Conservation (phyloP, 2,888 invertebrate genomes). For the Rapana venosa region DNA sequence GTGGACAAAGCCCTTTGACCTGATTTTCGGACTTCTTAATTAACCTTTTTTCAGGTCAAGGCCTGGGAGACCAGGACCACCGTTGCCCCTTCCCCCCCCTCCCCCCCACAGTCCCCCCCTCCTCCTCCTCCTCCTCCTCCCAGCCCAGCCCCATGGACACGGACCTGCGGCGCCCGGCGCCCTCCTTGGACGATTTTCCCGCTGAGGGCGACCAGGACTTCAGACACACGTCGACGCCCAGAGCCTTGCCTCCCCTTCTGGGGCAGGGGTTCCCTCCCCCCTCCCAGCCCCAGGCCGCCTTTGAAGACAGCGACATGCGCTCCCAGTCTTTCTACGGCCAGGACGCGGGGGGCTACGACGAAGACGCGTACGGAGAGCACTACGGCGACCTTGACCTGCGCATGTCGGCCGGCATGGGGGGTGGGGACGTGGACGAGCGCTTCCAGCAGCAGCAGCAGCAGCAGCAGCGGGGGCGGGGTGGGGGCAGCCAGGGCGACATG, state of each 20-base stretch:
- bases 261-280: conserved; percentile 2
- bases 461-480: conserved; percentile 11
- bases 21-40: no score
- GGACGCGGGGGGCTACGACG: conserved; percentile 8
- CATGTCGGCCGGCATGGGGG: not conserved
- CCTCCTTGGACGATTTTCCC: conserved; percentile 1
- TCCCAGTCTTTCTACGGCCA: conserved; percentile 32
- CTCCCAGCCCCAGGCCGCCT: not conserved
- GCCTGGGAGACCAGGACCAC: conserved; percentile 11
- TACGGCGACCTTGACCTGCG: conserved; percentile 34
- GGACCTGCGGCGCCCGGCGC: conserved; percentile 39
- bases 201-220: conserved; percentile 47
- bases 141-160: conserved; percentile 36
- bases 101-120: not conserved
- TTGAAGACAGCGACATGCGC: conserved; percentile 34
- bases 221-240: conserved; percentile 25
- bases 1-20: no score
- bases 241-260: not conserved
- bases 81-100: not conserved
- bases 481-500: conserved; percentile 19
- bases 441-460: not conserved
- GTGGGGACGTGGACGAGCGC: conserved; percentile 41
- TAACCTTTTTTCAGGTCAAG: not conserved
- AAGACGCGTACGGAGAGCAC: conserved; percentile 22
- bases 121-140: not conserved